phyloP scores from a whole-genome alignment of 2,113 vertebrate species.

The Trinectes maculatus region DNA sequence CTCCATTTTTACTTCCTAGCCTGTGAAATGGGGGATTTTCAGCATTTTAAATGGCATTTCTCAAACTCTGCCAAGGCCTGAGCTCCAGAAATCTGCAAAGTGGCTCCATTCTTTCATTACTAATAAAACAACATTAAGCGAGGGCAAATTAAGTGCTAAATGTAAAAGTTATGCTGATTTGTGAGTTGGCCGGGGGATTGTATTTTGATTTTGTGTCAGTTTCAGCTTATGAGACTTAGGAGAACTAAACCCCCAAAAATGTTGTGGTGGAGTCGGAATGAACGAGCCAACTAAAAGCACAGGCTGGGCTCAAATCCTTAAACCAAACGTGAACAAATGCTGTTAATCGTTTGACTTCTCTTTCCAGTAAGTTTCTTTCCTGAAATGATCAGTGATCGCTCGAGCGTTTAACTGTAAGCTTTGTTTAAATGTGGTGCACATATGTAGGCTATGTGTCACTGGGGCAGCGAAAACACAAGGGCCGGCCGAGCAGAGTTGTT shows the following conservation, averaged over 20 bases:
- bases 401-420: conserved; percentile 35
- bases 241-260: conserved; percentile 78
- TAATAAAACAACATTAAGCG: conserved; percentile 76
- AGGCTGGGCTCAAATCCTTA: conserved; percentile 49
- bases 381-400: conserved; percentile 44
- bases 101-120: conserved; percentile 76
- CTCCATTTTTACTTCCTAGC: conserved; percentile 65
- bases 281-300: conserved; percentile 68
- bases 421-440: conserved; percentile 36
- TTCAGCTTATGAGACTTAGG: conserved; percentile 74
- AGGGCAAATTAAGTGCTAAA: conserved; percentile 75
- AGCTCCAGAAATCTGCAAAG: conserved; percentile 72
- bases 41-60: conserved; percentile 62
- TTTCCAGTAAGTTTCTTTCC: conserved; percentile 56
- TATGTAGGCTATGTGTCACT: conserved; percentile 42
- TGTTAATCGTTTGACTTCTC: conserved; percentile 58
- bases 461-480: conserved; percentile 55
- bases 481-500: conserved; percentile 61
- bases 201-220: conserved; percentile 77
- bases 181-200: conserved; percentile 64
- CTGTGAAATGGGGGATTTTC: conserved; percentile 69
- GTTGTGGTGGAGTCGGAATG: conserved; percentile 69
- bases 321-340: conserved; percentile 56
- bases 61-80: conserved; percentile 58
- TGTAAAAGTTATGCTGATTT: conserved; percentile 77